A percentile compares a stretch with the other conserved stretches of the same genome.
phyloP scores from a whole-genome alignment of 2,888 invertebrate genomes.

The Meta bourneti region DNA sequence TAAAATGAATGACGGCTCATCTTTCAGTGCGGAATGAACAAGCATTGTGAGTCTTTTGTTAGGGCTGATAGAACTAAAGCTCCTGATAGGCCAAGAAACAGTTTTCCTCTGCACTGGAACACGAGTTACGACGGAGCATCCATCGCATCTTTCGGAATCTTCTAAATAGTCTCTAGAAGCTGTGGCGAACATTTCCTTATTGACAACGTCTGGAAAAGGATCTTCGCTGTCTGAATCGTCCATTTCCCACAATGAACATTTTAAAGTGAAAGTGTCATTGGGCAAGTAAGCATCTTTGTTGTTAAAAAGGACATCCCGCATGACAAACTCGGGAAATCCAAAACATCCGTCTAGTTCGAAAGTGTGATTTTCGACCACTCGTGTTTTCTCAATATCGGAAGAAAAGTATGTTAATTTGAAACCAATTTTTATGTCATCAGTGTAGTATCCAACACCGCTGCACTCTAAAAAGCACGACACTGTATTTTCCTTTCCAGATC shows the following conservation, averaged over 20 bases:
- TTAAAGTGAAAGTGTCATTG: conserved; percentile 2
- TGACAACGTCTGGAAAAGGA: too few relatives aligned
- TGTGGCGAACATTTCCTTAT: neutral
- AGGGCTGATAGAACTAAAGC: neutral
- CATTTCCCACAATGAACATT: neutral
- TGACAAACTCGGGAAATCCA: neutral
- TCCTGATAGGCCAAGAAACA: neutral
- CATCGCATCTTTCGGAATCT: neutral
- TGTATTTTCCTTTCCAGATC: neutral
- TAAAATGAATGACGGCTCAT: neutral
- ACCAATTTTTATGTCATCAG: too few relatives aligned
- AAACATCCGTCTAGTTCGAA: too few relatives aligned
- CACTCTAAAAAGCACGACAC: too few relatives aligned
- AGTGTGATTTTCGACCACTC: too few relatives aligned
- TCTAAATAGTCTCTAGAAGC: neutral
- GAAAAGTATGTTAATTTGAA: too few relatives aligned
- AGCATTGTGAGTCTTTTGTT: neutral
- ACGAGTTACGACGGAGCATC: neutral
- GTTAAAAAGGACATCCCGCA: neutral
- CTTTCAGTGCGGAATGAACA: neutral
- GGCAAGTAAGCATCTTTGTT: neutral
- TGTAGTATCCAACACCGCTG: too few relatives aligned
- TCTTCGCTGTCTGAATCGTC: too few relatives aligned
- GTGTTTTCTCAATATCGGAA: too few relatives aligned
- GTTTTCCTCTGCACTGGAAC: neutral